Evolutionary conservation across 2,888 invertebrate species (phyloP).

Genomic region (Deroplatys truncata): DNA sequence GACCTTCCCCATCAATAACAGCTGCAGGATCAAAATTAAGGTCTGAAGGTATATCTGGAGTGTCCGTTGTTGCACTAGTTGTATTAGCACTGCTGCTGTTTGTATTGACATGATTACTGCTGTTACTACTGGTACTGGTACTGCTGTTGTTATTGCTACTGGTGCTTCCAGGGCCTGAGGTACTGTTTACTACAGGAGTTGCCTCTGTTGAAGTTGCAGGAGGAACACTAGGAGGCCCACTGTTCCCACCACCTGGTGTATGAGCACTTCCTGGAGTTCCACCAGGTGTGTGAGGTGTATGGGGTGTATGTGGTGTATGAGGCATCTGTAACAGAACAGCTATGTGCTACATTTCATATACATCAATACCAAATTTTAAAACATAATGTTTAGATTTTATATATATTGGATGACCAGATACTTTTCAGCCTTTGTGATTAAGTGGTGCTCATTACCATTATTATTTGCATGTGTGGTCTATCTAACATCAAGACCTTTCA

Average conservation of each 20-base stretch:
- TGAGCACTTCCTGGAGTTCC: constrained; percentile 39
- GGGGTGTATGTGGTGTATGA: constrained; percentile 76
- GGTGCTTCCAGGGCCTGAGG: constrained; percentile 45
- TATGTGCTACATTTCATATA: not conserved
- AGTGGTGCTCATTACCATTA: too few species aligned
- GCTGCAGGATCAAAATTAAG: constrained; percentile 91
- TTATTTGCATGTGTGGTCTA: too few species aligned
- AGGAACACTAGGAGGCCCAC: constrained; percentile 61
- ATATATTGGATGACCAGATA: too few species aligned
- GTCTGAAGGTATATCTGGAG: constrained; percentile 80
- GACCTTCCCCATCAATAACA: constrained; percentile 88
- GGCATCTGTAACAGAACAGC: constrained; percentile 29
- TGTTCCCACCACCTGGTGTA: constrained; percentile 64
- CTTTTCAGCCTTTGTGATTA: too few species aligned
- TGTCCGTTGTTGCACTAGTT: constrained; percentile 40
- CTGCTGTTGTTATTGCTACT: constrained; percentile 37
- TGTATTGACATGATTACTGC: constrained; percentile 41
- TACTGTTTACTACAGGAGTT: constrained; percentile 58
- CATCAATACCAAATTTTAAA: not conserved
- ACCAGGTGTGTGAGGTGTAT: constrained; percentile 71
- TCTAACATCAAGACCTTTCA: too few species aligned
- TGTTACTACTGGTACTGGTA: constrained; percentile 34
- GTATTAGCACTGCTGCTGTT: constrained; percentile 37
- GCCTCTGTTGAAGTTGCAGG: constrained; percentile 51
- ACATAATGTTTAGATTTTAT: too few species aligned